Base-by-base conservation (phyloP, 2,113 vertebrate genomes). In the Ciconia boyciana region DNA sequence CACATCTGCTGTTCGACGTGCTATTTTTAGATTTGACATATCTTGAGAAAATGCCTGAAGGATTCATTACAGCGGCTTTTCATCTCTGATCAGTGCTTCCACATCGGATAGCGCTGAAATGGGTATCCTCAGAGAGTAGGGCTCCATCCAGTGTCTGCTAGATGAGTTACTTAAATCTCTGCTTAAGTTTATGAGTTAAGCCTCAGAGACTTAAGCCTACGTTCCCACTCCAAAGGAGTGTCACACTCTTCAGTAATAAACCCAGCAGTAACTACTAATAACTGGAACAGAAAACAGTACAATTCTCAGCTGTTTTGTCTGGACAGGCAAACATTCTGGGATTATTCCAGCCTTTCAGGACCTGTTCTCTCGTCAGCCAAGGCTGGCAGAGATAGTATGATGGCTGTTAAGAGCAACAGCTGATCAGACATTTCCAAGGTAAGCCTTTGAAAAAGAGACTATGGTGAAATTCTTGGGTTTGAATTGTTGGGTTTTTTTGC, bases 91-190 rank as follows among this genome's bases (percentile, higher is more conserved):
- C 51, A 9, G 0, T 2, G 81, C 51, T 74, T 52, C 87, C 61
- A 11, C 81, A 9, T 21, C 0, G 3, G 10, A 5, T 7, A 0
- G 2, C 12, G 49, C 5, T 10, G 80, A 31, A 58, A 31, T 1
- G 22, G 61, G 41, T 0, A 25, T 83, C 57, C 79, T 84, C 94
- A 36, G 86, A 90, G 82, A 49, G 95, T 0, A 92, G 92, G 92
- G 92, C 95, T 96, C 95, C 96, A 88, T 94, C 94, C 96, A 93
- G 92, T 16, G 90, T 71, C 90, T 79, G 92, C 77, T 10, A 2
- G 13, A 2, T 4, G 90, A 91, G 92, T 75, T 83, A 87, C 92
- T 34, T 48, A 11, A 2, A 57, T 17, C 69, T n/a, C 88, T 39
- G 72, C 81, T 49, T 1, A 7, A 8, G 2, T 2, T 7, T 8